These are phyloP conservation scores for Monochamus saltuarius DNA, from an alignment of 1,140 invertebrate genomes.

Conservation along the genomic window DNA sequence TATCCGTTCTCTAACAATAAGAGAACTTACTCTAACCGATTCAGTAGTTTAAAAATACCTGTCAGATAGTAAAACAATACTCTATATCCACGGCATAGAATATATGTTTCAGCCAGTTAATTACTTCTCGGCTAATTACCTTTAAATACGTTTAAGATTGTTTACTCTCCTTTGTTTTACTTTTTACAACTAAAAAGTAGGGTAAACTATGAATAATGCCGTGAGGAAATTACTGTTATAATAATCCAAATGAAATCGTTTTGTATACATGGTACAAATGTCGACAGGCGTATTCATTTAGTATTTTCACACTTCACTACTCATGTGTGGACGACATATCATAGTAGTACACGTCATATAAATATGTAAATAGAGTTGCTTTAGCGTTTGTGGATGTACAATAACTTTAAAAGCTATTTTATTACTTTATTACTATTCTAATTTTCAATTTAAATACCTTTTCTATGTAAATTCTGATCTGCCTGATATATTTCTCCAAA, in stretches of 20 bases:
- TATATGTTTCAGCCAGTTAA: too few relatives aligned
- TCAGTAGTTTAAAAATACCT: too few relatives aligned
- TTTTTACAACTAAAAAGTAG: too few relatives aligned
- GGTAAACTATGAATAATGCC: too few relatives aligned
- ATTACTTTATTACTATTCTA: constrained; percentile 47
- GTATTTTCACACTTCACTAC: constrained; percentile 37
- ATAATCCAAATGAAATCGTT: background rate
- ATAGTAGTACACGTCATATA: constrained; percentile 38
- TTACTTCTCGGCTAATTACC: too few relatives aligned
- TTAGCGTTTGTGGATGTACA: constrained; percentile 38
- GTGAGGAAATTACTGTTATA: too few relatives aligned
- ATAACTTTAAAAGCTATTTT: constrained; percentile 44
- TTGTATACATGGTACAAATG: constrained; percentile 19
- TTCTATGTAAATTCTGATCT: constrained; percentile 41
- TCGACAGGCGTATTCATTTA: constrained; percentile 32
- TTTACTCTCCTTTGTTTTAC: too few relatives aligned
- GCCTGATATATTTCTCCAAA: constrained; percentile 37
- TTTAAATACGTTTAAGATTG: too few relatives aligned
- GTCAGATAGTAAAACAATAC: too few relatives aligned
- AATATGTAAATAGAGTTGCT: constrained; percentile 39
- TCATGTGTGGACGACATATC: constrained; percentile 41
- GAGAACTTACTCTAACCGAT: too few relatives aligned
- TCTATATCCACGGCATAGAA: too few relatives aligned
- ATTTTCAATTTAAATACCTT: constrained; percentile 45
- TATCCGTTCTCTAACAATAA: too few relatives aligned